phyloP scores from a whole-genome alignment of 1,140 invertebrate genomes.

The Acromyrmex charruanus region DNA sequence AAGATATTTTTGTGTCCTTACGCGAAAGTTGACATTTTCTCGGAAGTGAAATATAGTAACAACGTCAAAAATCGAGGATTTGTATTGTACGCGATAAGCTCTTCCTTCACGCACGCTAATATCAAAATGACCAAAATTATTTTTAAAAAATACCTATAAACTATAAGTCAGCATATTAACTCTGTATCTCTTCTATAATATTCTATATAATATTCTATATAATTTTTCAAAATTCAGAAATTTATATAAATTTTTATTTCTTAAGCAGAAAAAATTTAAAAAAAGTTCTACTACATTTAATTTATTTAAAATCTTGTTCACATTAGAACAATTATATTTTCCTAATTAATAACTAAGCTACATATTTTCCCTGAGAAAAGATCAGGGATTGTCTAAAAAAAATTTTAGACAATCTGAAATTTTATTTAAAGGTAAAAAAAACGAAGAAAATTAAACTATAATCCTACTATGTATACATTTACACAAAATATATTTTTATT shows the following conservation, averaged over 20 bases:
- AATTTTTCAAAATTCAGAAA: background rate
- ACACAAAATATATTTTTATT: conserved; percentile 2
- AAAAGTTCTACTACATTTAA: background rate
- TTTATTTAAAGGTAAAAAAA: background rate
- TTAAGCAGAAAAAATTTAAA: background rate
- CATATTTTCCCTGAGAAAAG: background rate
- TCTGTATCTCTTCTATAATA: background rate
- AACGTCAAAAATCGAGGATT: conserved; percentile 16
- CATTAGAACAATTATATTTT: background rate
- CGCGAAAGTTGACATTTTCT: conserved; percentile 79
- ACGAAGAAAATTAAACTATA: background rate
- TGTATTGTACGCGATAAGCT: conserved; percentile 4
- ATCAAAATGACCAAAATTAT: background rate
- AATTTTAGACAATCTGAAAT: background rate
- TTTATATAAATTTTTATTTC: background rate
- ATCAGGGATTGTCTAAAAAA: background rate
- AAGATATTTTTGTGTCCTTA: conserved; percentile 78
- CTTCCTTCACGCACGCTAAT: background rate
- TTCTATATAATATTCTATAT: too few species aligned
- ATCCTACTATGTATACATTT: background rate
- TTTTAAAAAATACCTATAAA: background rate
- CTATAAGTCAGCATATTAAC: too few species aligned
- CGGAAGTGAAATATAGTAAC: conserved; percentile 67
- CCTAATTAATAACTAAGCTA: background rate
- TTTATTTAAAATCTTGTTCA: background rate